Base-by-base conservation (phyloP, 2,888 invertebrate genomes). In the Orthonevra nobilis region DNA sequence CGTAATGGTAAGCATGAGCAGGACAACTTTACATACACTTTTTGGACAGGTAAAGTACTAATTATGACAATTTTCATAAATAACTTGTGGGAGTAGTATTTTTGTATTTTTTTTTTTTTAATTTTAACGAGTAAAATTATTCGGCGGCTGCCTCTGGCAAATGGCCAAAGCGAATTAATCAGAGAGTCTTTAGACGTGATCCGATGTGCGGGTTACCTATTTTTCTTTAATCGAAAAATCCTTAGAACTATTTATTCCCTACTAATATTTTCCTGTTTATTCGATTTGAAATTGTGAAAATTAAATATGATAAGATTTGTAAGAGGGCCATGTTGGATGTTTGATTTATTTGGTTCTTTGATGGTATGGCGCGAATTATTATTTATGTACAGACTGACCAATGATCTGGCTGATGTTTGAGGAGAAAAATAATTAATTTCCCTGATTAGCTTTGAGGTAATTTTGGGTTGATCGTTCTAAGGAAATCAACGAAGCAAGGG, bases 131-230 rank as follows among this genome's bases (percentile, higher is more conserved):
- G 61, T 15, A 36, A 58, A 77, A 64, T 77, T 60, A 60, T 46
- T 52, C 44, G 52, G 36, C 38, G 40, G 72, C 30, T 74, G 63
- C 72, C 44, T 72, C 72, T 77, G 77, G 77, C 77, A 77, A 26
- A 15, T 48, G 46, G 64, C 77, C 77, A 77, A 77, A 10, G 40
- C 46, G 3, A 72, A 77, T 77, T 77, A 77, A 77, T 72, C 72
- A 72, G 46, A 40, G 28, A 30, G 44, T 77, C 77, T 72, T 77
- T 77, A 77, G 9, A 23, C 3, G 23, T 23, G 40, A 28, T 17
- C 20, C 15, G 40, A 20, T 15, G 7, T 26, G 36, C 10, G 19
- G 36, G 32, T 30, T 23, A 23, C 23, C 9, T 12, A 14, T 61
- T 64, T 66, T 58, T 46, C 50, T 30, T 54, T 28, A 23, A 64